These are phyloP conservation scores for Callipepla californica DNA, from an alignment of 2,113 vertebrate species.

Conservation along the genomic window DNA sequence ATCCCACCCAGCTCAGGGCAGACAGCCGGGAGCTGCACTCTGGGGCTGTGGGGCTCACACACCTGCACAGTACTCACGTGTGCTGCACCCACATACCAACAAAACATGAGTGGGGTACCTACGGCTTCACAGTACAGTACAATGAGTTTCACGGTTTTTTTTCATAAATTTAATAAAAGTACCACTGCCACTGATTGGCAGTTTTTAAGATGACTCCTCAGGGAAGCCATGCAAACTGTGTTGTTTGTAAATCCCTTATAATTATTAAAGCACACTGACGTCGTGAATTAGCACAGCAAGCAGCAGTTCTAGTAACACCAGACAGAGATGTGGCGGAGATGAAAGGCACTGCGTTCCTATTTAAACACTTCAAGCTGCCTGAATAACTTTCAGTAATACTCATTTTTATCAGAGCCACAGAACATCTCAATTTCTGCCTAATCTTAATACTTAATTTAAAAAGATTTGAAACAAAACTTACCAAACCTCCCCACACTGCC, in stretches of 20 bases:
- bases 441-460: not conserved
- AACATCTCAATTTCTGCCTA: not conserved
- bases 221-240: not conserved
- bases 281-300: not conserved
- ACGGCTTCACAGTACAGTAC: not conserved
- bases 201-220: not conserved
- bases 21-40: not conserved
- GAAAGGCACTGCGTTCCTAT: not conserved
- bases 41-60: not conserved
- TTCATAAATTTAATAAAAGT: not conserved
- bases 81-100: too few relatives aligned
- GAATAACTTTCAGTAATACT: not conserved
- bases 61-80: too few relatives aligned
- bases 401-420: not conserved
- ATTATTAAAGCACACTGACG: not conserved
- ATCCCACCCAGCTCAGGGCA: accelerated
- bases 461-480: not conserved
- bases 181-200: not conserved
- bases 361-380: not conserved
- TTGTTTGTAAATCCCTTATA: not conserved
- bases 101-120: not conserved
- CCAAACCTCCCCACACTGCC: not conserved
- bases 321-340: not conserved
- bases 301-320: not conserved
- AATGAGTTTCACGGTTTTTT: not conserved